These are phyloP conservation scores for Drosophila melanica DNA, from an alignment of 1,140 invertebrate species.

Conservation along the genomic window DNA sequence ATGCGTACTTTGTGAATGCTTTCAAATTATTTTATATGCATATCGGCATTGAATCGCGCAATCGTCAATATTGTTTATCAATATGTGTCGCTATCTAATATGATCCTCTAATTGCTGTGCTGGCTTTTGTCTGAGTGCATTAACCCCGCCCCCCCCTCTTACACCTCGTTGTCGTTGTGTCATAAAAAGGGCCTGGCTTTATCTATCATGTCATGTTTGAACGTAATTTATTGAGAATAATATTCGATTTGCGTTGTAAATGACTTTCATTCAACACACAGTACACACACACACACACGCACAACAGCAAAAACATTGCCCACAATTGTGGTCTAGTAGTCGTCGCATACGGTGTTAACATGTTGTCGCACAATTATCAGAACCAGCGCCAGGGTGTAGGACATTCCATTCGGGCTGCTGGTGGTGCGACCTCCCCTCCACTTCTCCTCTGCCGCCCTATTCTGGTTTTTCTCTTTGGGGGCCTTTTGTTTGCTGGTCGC, in stretches of 20 bases:
- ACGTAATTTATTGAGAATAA: slow-evolving; percentile 80
- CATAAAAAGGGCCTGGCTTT: slow-evolving; percentile 31
- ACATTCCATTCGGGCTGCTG: not conserved
- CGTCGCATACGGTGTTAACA: slow-evolving; percentile 67
- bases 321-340: slow-evolving; percentile 53
- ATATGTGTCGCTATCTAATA: slow-evolving; percentile 27
- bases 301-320: slow-evolving; percentile 8
- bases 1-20: too few relatives aligned
- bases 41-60: not conserved
- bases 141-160: slow-evolving; percentile 1
- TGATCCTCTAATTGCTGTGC: slow-evolving; percentile 39
- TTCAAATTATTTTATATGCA: too few relatives aligned
- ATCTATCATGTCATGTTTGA: slow-evolving; percentile 67
- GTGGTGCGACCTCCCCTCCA: not conserved
- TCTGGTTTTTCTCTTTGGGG: not conserved
- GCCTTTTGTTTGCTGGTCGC: too few relatives aligned
- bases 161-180: not conserved
- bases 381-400: slow-evolving; percentile 7
- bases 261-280: slow-evolving; percentile 69
- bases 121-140: slow-evolving; percentile 25
- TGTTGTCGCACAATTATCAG: slow-evolving; percentile 77
- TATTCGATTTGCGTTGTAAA: slow-evolving; percentile 79
- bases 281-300: slow-evolving; percentile 1
- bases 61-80: slow-evolving; percentile 1
- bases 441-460: not conserved